These are phyloP conservation scores for Plemyria rubiginata DNA, from an alignment of 2,888 invertebrate genomes.

Conservation along the genomic window DNA sequence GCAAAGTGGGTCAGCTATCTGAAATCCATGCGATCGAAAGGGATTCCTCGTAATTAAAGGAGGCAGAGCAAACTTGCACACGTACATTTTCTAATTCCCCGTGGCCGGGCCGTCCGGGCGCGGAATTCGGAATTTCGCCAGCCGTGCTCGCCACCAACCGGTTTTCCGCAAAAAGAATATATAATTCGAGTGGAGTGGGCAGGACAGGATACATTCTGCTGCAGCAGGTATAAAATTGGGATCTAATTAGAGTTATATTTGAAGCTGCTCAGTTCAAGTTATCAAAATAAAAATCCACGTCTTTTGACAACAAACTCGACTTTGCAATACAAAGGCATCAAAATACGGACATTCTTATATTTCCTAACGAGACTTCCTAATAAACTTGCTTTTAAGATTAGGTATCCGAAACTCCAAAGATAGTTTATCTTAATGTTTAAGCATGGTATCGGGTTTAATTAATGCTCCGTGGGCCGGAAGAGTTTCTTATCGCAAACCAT, in stretches of 20 bases:
- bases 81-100: slow-evolving; percentile 43
- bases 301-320: not conserved
- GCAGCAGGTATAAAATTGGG: slow-evolving; percentile 26
- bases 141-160: slow-evolving; percentile 29
- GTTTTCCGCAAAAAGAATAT: slow-evolving; percentile 35
- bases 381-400: slow-evolving; percentile 22
- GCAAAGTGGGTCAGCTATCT: slow-evolving; percentile 24
- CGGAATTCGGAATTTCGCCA: slow-evolving; percentile 41
- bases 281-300: not conserved
- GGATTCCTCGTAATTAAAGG: slow-evolving; percentile 42
- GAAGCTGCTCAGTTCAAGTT: not conserved
- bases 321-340: not conserved
- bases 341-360: not conserved
- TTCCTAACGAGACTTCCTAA: slow-evolving; percentile 1
- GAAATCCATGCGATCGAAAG: slow-evolving; percentile 24
- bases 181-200: slow-evolving; percentile 25
- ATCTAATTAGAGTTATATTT: slow-evolving; percentile 22
- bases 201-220: slow-evolving; percentile 10
- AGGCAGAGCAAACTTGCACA: slow-evolving; percentile 34
- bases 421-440: slow-evolving; percentile 20
- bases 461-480: slow-evolving; percentile 24
- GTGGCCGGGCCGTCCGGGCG: slow-evolving; percentile 21
- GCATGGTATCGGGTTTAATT: slow-evolving; percentile 17
- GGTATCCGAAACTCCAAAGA: slow-evolving; percentile 18
- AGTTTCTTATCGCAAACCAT: slow-evolving; percentile 28